Base-by-base conservation (phyloP, 2,113 vertebrate genomes). In the Cyanoderma ruficeps region DNA sequence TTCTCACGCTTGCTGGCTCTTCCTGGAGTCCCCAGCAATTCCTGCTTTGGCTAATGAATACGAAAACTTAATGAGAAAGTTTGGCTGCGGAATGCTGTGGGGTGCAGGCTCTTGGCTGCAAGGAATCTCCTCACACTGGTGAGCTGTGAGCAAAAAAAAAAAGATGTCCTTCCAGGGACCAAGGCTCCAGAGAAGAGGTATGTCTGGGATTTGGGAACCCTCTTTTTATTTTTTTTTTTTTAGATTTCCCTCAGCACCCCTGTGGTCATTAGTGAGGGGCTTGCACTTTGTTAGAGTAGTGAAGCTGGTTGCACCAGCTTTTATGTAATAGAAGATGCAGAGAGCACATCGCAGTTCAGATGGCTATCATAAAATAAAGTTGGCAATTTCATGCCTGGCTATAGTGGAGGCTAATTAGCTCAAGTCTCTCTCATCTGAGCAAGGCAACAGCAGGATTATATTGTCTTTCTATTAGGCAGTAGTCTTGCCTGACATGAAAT, bases 391-490 rank as follows among this genome's bases (percentile, higher is more conserved):
- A 67, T 77, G 83, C 76, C 86, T 80, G 60, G 80, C 80, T 86
- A 15, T 83, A 72, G 52, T 53, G 55, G 67, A 10, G 80, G 42
- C 25, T 88, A 90, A 93, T 95, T 82, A 93, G 23, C 64, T 89
- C 25, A 83, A 81, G 71, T 84, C 78, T 5, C 4, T 85, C 55
- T 90, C 55, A 74, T 90, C 75, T 69, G 47, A 86, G 64, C 79
- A 67, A 78, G 60, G 60, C 89, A 93, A 50, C 50, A 86, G 79
- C 86, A 86, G 64, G 52, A 55, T 86, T 55, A 47, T 46, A 41
- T 92, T 87, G 89, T 50, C 83, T 88, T 92, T 55, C 85, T 79
- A 33, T 94, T 93, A 90, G 57, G 79, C 82, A 95, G 20, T 57
- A 90, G 64, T n/a, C 71, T 92, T 86, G 61, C 83, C 83, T 93